Conservation (phyloP, 1,140 invertebrate genomes). For the Saccostrea glomerata region DNA sequence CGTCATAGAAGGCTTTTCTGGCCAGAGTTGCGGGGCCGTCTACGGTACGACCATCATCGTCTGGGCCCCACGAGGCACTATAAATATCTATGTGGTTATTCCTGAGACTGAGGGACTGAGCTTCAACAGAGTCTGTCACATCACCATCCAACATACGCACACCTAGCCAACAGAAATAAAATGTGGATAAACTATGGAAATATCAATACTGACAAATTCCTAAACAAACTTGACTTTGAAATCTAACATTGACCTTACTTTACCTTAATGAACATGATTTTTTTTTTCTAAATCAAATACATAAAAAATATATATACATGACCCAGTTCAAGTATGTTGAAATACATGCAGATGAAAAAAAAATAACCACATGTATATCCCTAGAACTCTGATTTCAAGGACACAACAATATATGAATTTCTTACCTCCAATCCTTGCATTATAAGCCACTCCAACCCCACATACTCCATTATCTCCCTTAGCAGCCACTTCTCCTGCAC, state of each 20-base stretch:
- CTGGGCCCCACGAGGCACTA: slow-evolving; percentile 95
- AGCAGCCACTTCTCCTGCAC: slow-evolving; percentile 98
- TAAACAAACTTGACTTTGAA: no score
- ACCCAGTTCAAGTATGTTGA: not conserved
- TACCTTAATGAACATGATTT: no score
- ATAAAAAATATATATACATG: no score
- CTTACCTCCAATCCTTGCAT: slow-evolving; percentile 93
- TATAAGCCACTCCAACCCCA: slow-evolving; percentile 97
- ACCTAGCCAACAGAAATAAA: slow-evolving; percentile 81
- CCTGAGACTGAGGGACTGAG: slow-evolving; percentile 94
- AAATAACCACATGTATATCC: not conserved
- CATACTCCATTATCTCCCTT: slow-evolving; percentile 97
- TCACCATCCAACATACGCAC: slow-evolving; percentile 99
- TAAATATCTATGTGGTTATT: slow-evolving; percentile 99
- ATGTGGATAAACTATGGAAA: no score
- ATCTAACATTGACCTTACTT: no score
- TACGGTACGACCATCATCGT: slow-evolving; percentile 91
- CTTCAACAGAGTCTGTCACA: slow-evolving; percentile 99
- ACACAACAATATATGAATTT: slow-evolving; percentile 6
- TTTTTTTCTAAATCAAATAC: no score
- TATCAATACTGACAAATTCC: no score
- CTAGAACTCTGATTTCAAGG: not conserved
- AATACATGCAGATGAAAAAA: not conserved
- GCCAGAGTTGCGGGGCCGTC: slow-evolving; percentile 92
- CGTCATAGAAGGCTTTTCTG: slow-evolving; percentile 86